Base-by-base conservation (phyloP, 2,888 invertebrate genomes). In the Theretra japonica region DNA sequence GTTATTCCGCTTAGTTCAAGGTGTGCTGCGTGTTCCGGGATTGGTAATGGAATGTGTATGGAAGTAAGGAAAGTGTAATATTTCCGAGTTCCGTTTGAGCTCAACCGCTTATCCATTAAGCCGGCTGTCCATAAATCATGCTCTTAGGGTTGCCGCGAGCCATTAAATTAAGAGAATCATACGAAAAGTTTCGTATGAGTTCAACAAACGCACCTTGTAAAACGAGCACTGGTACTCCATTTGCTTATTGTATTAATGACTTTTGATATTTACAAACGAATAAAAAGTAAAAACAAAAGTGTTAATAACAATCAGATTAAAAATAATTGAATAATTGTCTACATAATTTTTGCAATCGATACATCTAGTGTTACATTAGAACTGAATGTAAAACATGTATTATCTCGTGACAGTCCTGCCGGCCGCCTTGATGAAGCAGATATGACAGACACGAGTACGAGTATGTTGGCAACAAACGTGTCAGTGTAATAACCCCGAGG, bases 71-170 rank as follows among this genome's bases (percentile, higher is more conserved):
- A 73, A 82, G 84, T 83, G 79, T 81, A 81, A 82, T 84, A 83
- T 83, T 83, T 83, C 80, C 81, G 82, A 84, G 83, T 84, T 85
- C 85, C 84, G 83, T 77, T 84, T 82, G 73, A 72, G 72, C 72
- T 76, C 53, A 33, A 25, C 53, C 48, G 25, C 41, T 28, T 41
- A 62, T 23, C 69, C 53, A 28, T 53, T 41, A 48, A 17, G 56
- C 25, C 4, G 41, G 15, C 62, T 56, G 53, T 28, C 21, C 30
- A 62, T 70, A 70, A 70, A 53, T 68, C 41, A 41, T 5, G 21
- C 41, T n/a, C 23, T 53, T 57, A 68, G 48, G 48, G 68, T 59
- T 68, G 68, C 21, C 68, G 28, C 28, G 19, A 53, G 5, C 21
- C 21, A 48, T 23, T 25, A 17, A 25, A 30, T 7, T 53, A 15